phyloP scores from a whole-genome alignment of 2,888 invertebrate species.

The Sericinus montela region DNA sequence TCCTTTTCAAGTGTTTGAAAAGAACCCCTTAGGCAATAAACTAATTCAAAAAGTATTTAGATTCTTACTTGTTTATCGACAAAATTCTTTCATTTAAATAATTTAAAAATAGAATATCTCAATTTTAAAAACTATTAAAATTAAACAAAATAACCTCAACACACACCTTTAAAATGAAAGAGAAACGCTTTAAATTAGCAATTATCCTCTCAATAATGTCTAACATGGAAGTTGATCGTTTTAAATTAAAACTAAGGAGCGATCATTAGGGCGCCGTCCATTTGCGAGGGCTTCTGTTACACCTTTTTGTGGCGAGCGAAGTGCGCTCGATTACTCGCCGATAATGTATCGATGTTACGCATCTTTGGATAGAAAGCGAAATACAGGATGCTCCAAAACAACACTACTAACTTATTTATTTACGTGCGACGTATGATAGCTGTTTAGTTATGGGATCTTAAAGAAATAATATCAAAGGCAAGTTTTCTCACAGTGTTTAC shows the following conservation, averaged over 20 bases:
- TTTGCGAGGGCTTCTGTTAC: constrained; percentile 69
- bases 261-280: constrained; percentile 58
- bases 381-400: constrained; percentile 41
- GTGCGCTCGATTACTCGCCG: constrained; percentile 56
- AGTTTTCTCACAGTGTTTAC: no score
- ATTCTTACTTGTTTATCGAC: no score
- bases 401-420: no score
- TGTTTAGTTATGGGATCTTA: no score
- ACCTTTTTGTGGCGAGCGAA: constrained; percentile 58
- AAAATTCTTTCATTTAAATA: no score
- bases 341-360: constrained; percentile 61
- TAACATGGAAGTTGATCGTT: constrained; percentile 40
- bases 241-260: constrained; percentile 61
- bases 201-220: constrained; percentile 46
- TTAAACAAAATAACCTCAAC: background rate
- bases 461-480: no score
- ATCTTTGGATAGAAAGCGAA: constrained; percentile 41
- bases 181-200: constrained; percentile 54
- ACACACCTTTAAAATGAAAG: constrained; percentile 20
- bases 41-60: no score
- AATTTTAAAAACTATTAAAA: no score
- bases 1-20: no score
- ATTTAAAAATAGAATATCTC: no score
- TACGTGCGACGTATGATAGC: no score
- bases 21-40: no score